These are phyloP conservation scores for Drosophila auraria DNA, from an alignment of 1,140 invertebrate species.

Conservation along the genomic window DNA sequence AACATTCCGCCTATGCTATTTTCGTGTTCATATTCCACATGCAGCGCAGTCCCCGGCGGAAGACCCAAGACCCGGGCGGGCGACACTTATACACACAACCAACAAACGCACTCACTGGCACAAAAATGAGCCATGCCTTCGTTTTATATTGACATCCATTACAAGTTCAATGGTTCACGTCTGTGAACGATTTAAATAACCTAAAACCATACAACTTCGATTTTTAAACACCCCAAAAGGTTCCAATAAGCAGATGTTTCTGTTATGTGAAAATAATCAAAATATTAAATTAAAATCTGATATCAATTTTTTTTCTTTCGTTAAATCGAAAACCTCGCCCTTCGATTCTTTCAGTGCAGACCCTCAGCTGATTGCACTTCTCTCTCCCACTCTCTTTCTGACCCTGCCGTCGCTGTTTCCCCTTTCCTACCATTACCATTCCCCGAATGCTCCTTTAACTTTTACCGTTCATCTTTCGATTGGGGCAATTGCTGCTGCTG, in stretches of 20 bases:
- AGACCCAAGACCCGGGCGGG: conserved; percentile 36
- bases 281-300: too few relatives aligned
- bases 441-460: conserved; percentile 1
- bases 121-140: neutral
- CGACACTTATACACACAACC: conserved; percentile 25
- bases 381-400: neutral
- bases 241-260: neutral
- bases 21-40: conserved; percentile 75
- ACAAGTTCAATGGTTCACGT: neutral
- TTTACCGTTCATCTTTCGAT: conserved; percentile 19
- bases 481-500: conserved; percentile 1
- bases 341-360: conserved; percentile 10
- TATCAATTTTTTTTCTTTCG: too few relatives aligned
- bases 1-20: conserved; percentile 69
- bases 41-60: conserved; percentile 54
- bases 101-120: conserved; percentile 2
- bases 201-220: neutral
- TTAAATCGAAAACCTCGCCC: too few relatives aligned
- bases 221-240: neutral
- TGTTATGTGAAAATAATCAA: too few relatives aligned
- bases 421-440: neutral
- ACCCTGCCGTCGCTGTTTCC: neutral
- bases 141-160: neutral
- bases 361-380: conserved; percentile 7
- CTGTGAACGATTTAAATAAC: neutral